A percentile compares a stretch with the other conserved stretches of the same genome.
These are phyloP conservation scores for Ictalurus punctatus DNA, from an alignment of 2,113 vertebrate genomes.

Conservation along the genomic window DNA sequence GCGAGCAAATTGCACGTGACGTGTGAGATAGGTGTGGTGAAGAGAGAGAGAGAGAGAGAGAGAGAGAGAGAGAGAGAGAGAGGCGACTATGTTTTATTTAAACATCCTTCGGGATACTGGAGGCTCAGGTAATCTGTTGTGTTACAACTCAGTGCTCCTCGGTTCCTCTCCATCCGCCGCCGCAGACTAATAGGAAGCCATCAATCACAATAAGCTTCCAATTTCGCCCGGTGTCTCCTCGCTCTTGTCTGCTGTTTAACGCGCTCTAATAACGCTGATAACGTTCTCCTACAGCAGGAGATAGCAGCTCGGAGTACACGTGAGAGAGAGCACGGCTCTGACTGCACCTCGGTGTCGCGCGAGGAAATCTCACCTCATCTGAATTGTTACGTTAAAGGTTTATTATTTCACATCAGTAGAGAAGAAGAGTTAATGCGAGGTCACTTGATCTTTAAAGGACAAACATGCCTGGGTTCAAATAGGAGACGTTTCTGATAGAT, in stretches of 20 bases:
- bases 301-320: slow-evolving; percentile 73
- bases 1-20: slow-evolving; percentile 84
- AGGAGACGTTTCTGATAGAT: not conserved
- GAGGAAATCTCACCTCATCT: not conserved
- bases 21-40: slow-evolving; percentile 79
- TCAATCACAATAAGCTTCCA: slow-evolving; percentile 92
- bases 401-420: not conserved
- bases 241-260: slow-evolving; percentile 81
- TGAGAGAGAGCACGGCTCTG: slow-evolving; percentile 73
- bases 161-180: slow-evolving; percentile 87
- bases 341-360: not conserved
- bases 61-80: not conserved
- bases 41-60: slow-evolving; percentile 71
- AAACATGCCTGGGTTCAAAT: not conserved
- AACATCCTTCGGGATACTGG: slow-evolving; percentile 85
- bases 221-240: slow-evolving; percentile 82
- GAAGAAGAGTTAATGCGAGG: not conserved
- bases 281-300: slow-evolving; percentile 81
- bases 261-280: slow-evolving; percentile 87
- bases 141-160: slow-evolving; percentile 90
- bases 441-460: slow-evolving; percentile 1
- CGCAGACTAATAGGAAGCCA: slow-evolving; percentile 90
- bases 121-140: slow-evolving; percentile 93
- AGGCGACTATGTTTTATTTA: slow-evolving; percentile 86
- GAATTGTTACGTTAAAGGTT: not conserved